phyloP scores from a whole-genome alignment of 2,888 invertebrate genomes.

The Gymnosoma rotundatum region DNA sequence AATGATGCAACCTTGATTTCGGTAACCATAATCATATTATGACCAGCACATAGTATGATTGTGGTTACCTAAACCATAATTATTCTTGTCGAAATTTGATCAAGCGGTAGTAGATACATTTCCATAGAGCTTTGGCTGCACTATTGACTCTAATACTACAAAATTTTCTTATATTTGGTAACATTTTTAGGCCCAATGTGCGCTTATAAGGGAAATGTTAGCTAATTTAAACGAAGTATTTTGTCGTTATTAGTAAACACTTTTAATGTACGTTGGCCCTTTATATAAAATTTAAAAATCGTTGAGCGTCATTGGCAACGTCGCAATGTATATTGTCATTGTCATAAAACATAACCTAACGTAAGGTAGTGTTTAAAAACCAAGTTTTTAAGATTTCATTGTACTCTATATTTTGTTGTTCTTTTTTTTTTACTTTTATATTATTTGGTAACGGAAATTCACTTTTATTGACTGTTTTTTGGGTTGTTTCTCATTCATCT shows the following conservation, averaged over 20 bases:
- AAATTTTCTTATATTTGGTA: too few relatives aligned
- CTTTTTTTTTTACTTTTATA: slow-evolving; percentile 18
- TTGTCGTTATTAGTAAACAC: slow-evolving; percentile 54
- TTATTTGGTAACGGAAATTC: slow-evolving; percentile 66
- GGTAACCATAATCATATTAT: too few relatives aligned
- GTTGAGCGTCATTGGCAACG: background rate
- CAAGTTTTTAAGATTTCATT: slow-evolving; percentile 51
- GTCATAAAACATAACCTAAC: slow-evolving; percentile 66
- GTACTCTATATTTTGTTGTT: slow-evolving; percentile 26
- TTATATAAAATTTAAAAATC: slow-evolving; percentile 39
- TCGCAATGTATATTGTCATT: slow-evolving; percentile 20
- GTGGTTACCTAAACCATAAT: too few relatives aligned
- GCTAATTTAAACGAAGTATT: slow-evolving; percentile 8
- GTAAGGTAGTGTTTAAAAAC: slow-evolving; percentile 54
- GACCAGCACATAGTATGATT: too few relatives aligned
- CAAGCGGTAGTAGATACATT: too few relatives aligned
- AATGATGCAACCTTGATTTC: too few relatives aligned
- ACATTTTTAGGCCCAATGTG: slow-evolving; percentile 28
- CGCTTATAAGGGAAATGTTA: background rate
- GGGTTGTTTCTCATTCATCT: slow-evolving; percentile 12
- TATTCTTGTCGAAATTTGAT: too few relatives aligned
- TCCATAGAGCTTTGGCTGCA: too few relatives aligned
- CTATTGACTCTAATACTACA: too few relatives aligned
- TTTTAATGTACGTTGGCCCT: slow-evolving; percentile 52
- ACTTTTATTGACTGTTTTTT: slow-evolving; percentile 58